A percentile compares a stretch with the other conserved stretches of the same genome.
These are phyloP conservation scores for Drosophila serrata DNA, from an alignment of 1,140 invertebrate genomes.

Conservation along the genomic window DNA sequence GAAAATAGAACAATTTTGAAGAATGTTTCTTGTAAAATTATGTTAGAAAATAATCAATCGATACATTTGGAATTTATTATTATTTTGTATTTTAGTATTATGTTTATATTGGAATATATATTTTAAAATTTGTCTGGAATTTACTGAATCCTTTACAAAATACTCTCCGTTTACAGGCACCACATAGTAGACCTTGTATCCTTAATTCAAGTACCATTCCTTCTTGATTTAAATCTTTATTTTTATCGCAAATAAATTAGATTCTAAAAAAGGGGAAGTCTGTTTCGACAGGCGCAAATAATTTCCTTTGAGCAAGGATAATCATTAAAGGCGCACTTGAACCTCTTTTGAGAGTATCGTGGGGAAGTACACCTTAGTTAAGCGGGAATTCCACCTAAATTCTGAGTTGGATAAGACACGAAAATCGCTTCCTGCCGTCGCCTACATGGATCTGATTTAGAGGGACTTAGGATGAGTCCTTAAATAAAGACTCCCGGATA, in stretches of 20 bases:
- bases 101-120: too few relatives aligned
- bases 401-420: conserved; percentile 2
- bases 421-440: conserved; percentile 31
- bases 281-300: not conserved
- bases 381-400: conserved; percentile 9
- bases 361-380: not conserved
- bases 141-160: not conserved
- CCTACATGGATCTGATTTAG: conserved; percentile 26
- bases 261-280: not conserved
- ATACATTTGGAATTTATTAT: not conserved
- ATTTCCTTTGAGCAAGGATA: not conserved
- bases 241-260: not conserved
- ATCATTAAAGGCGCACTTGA: conserved; percentile 2
- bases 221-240: conserved; percentile 2
- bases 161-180: not conserved
- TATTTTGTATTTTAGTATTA: not conserved
- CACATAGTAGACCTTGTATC: not conserved
- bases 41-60: not conserved
- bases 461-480: conserved; percentile 19
- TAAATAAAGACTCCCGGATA: conserved; percentile 15
- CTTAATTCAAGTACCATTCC: not conserved
- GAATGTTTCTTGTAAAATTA: not conserved
- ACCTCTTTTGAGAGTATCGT: too few relatives aligned
- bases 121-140: too few relatives aligned
- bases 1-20: not conserved